Base-by-base conservation (phyloP, 2,888 invertebrate species). In the Ligdia adustata region DNA sequence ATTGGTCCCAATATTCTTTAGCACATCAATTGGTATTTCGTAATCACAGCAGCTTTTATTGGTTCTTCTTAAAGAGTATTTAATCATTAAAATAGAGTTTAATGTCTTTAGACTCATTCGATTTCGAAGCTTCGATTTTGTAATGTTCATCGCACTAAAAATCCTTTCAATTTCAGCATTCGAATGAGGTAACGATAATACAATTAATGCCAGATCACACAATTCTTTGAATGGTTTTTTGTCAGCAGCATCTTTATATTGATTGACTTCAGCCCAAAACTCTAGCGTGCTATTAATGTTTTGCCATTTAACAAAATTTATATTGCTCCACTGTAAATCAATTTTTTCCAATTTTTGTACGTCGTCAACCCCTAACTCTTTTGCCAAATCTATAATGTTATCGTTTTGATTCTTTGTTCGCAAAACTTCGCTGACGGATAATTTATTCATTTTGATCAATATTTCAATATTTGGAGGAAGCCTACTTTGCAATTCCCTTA, bases 401-500 rank as follows among this genome's bases (percentile, higher is more conserved):
- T n/a, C n/a, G n/a, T n/a, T n/a, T n/a, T n/a, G n/a, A n/a, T n/a
- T n/a, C n/a, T n/a, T n/a, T n/a, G n/a, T n/a, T n/a, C n/a, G n/a
- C n/a, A n/a, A n/a, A n/a, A n/a, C n/a, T n/a, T n/a, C n/a, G n/a
- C n/a, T n/a, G n/a, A n/a, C n/a, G n/a, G n/a, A n/a, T n/a, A n/a
- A n/a, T n/a, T n/a, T n/a, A n/a, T n/a, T n/a, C n/a, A n/a, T n/a
- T n/a, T n/a, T n/a, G n/a, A n/a, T n/a, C n/a, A n/a, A 12, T 2
- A 33, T 20, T 2, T 4, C n/a, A 12, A 20, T 20, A 20, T 33
- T 33, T 2, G 20, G 7, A 7, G 33, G 33, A 7, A 33, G 5
- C 28, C 38, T 28, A 11, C 28, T 16, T 20, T 33, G 33, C 11
- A 33, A 20, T 20, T 33, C 33, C n/a, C 12, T 11, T 20, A 11